Evolutionary conservation across 2,888 invertebrate genomes (phyloP).

Genomic region (Dynastes tityus): DNA sequence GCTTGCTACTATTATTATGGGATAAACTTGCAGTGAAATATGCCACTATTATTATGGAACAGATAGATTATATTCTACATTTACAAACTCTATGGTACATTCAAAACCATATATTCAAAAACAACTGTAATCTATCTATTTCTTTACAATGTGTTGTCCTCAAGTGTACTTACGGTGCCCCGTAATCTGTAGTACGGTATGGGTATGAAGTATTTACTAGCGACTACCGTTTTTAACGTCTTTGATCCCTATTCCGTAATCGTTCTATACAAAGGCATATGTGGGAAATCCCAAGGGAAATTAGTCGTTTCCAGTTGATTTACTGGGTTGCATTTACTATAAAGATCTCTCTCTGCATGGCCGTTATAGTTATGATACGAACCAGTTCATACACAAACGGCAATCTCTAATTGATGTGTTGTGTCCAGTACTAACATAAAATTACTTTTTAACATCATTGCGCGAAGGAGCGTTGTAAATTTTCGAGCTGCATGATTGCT

Average conservation of each 20-base stretch:
- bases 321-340: constrained; percentile 17
- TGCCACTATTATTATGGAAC: too few relatives aligned
- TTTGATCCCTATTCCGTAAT: constrained; percentile 7
- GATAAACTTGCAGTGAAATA: too few relatives aligned
- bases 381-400: constrained; percentile 42
- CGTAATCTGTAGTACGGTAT: background rate
- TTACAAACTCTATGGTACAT: too few relatives aligned
- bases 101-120: too few relatives aligned
- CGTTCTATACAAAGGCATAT: constrained; percentile 4
- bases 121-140: background rate
- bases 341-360: constrained; percentile 29
- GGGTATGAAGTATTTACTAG: constrained; percentile 25
- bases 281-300: constrained; percentile 38
- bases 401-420: constrained; percentile 41
- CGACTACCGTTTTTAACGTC: background rate
- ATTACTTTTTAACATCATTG: constrained; percentile 37
- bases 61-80: too few relatives aligned
- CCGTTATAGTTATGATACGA: constrained; percentile 39
- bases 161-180: background rate
- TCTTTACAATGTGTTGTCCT: background rate
- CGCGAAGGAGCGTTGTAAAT: constrained; percentile 16
- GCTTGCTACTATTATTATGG: too few relatives aligned
- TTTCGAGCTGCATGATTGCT: constrained; percentile 15
- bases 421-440: constrained; percentile 25
- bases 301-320: constrained; percentile 37